Evolutionary conservation across 2,797 vertebrate genomes (phyloP).

Genomic region (Hoplostethus mediterraneus): DNA sequence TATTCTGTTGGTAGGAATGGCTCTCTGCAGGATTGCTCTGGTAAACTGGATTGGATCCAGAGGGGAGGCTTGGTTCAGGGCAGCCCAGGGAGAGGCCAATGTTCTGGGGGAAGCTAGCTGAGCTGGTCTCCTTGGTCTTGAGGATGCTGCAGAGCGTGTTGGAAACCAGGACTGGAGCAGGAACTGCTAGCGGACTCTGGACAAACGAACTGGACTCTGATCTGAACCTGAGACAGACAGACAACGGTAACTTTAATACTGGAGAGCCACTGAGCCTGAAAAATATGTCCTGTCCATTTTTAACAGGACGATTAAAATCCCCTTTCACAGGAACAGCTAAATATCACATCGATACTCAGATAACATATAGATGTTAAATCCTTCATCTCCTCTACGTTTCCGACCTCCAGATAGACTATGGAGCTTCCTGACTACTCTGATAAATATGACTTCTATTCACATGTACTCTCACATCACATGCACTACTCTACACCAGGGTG

Average conservation of each 20-base stretch:
- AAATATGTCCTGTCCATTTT: too few relatives aligned
- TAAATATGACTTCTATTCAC: too few relatives aligned
- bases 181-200: constrained; percentile 72
- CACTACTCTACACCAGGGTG: too few relatives aligned
- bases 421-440: too few relatives aligned
- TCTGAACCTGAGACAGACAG: constrained; percentile 69
- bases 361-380: too few relatives aligned
- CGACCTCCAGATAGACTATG: too few relatives aligned
- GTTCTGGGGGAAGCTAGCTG: not conserved
- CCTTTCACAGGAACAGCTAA: too few relatives aligned
- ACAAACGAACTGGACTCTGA: constrained; percentile 79
- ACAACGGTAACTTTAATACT: not conserved
- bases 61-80: not conserved
- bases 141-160: constrained; percentile 70
- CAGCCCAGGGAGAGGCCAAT: not conserved
- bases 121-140: constrained; percentile 60
- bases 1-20: not conserved
- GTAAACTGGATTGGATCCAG: constrained; percentile 4
- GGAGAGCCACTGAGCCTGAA: too few relatives aligned
- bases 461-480: too few relatives aligned
- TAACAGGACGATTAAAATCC: too few relatives aligned
- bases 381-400: too few relatives aligned
- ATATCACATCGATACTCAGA: too few relatives aligned
- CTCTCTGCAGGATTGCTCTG: constrained; percentile 3
- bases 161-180: constrained; percentile 72